Percentiles rank a stretch among this genome's conserved stretches.
Conservation (phyloP, 64 coral and sea anemone genomes). For the Pocillopora damicornis region DNA sequence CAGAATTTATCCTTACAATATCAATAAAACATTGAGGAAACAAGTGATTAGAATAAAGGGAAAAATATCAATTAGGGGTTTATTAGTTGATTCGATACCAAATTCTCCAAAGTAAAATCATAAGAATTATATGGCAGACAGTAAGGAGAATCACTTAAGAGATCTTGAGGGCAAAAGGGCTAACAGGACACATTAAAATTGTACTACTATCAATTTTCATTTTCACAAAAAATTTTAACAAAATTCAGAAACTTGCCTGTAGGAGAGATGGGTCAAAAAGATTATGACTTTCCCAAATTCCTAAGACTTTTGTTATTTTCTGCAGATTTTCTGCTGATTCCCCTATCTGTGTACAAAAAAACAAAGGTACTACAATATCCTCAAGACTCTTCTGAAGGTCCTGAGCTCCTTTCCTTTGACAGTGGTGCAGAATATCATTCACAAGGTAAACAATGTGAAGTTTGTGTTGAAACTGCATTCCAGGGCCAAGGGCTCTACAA, state of each 20-base stretch:
- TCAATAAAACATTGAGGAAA: no score
- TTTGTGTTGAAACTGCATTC: constrained; percentile 85
- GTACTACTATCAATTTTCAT: no score
- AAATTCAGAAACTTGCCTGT: constrained; percentile 26
- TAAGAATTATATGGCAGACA: no score
- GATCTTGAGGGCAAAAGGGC: no score
- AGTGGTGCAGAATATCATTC: constrained; percentile 88
- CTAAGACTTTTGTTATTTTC: constrained; percentile 82
- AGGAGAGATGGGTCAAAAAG: constrained; percentile 71
- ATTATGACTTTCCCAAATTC: constrained; percentile 93
- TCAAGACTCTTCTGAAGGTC: constrained; percentile 66
- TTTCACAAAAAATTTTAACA: no score
- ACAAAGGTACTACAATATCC: constrained; percentile 89
- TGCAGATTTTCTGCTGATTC: constrained; percentile 77
- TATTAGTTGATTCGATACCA: no score
- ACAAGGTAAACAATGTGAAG: constrained; percentile 92
- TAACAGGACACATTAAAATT: no score
- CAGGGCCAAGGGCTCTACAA: constrained; percentile 66
- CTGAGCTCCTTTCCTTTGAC: constrained; percentile 62
- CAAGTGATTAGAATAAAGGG: no score
- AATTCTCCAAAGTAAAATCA: no score
- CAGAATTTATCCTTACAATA: no score
- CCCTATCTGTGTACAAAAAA: constrained; percentile 67
- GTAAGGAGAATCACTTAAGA: no score
- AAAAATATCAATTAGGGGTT: no score